Base-by-base conservation (phyloP, 2,888 invertebrate genomes). In the Machimus atricapillus region DNA sequence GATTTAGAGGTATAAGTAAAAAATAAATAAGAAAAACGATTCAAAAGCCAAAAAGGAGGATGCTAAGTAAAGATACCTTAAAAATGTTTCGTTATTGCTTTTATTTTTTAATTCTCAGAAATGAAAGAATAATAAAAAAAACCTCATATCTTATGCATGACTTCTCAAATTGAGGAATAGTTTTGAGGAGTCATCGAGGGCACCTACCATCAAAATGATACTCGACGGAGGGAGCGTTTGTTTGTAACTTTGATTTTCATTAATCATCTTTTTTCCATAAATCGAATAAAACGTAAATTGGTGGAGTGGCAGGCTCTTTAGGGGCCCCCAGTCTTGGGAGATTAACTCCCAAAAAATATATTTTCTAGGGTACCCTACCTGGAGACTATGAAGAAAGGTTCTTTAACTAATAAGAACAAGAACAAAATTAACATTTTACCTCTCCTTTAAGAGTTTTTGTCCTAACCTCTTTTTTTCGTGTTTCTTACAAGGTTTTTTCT, bases 241-340 rank as follows among this genome's bases (percentile, higher is more conserved):
- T 76, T 34, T 76, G 40, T 31, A 76, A 52, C 9, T 66, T 8
- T 66, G 23, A 16, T 82, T 82, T 82, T 82, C 82, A 82, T 82
- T 82, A 82, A 82, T 82, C 82, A 82, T 82, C 66, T 82, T 82
- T 82, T 82, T 82, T 82, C 66, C 82, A 37, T 82, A 82, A 82
- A 82, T 66, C 58, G 58, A 82, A 82, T 58, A 82, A 82, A 82
- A 82, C 82, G 58, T 66, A 76, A 76, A 14, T 12, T 34, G 34
- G 34, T 34, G 34, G 7, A 34, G 34, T 34, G 34, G 7, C 34
- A 34, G 34, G 34, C 34, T 34, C 7, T 34, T 34, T 34, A 34
- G 34, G 7, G 7, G 7, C 34, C 34, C 34, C 34, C 7, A 34
- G 34, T 34, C 43, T 46, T 16, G 12, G 16, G 12, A 46, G 40